Evolutionary conservation across 1,140 invertebrate genomes (phyloP).

Genomic region (Papilio xuthus): DNA sequence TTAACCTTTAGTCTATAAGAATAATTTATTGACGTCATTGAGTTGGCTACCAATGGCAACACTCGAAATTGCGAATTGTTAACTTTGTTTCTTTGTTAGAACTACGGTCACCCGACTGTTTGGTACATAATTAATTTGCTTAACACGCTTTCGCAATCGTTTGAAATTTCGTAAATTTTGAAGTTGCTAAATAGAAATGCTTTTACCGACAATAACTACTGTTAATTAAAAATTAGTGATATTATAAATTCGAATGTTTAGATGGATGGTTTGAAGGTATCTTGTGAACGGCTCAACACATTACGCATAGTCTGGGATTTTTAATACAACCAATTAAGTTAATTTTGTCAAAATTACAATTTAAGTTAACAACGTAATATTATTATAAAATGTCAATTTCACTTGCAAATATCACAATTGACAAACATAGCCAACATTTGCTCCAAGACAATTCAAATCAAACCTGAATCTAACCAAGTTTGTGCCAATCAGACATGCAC

Average conservation of each 20-base stretch:
- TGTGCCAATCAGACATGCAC: not conserved
- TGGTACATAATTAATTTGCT: not conserved
- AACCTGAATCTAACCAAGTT: not conserved
- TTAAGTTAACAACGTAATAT: not conserved
- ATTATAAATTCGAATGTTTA: not conserved
- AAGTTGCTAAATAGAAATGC: not conserved
- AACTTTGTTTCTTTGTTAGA: not conserved
- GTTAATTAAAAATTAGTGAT: not conserved
- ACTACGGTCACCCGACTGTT: not conserved
- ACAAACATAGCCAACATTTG: not conserved
- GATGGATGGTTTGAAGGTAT: no score
- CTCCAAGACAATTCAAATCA: not conserved
- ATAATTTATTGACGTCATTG: not conserved
- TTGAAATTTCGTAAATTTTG: not conserved
- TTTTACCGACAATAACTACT: not conserved
- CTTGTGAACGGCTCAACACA: no score
- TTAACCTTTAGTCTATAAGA: not conserved
- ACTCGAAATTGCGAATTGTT: slow-evolving; percentile 10
- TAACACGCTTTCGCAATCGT: not conserved
- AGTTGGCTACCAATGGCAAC: not conserved
- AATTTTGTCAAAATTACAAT: not conserved
- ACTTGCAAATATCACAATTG: not conserved
- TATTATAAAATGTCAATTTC: not conserved
- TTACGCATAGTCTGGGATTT: no score
- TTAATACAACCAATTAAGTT: no score